These are phyloP conservation scores for Araneus ventricosus DNA, from an alignment of 1,140 invertebrate species.

Conservation along the genomic window DNA sequence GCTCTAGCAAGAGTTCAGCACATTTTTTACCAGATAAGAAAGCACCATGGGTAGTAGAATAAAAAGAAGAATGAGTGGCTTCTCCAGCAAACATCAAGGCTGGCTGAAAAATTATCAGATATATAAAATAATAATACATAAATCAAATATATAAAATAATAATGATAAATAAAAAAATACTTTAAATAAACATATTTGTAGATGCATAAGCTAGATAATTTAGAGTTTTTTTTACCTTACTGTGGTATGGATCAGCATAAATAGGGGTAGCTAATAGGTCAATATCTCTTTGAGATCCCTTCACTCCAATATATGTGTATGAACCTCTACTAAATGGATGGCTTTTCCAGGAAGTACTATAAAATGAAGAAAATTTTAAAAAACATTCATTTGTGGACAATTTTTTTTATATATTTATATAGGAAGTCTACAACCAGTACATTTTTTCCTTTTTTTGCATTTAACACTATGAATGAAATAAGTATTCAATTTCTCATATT, in stretches of 20 bases:
- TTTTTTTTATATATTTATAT: too few relatives aligned
- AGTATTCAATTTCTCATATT: too few relatives aligned
- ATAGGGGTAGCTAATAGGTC: slow-evolving; percentile 76
- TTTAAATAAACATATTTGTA: too few relatives aligned
- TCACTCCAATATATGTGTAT: slow-evolving; percentile 74
- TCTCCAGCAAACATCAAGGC: slow-evolving; percentile 92
- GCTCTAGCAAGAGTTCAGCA: slow-evolving; percentile 77
- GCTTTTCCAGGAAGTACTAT: slow-evolving; percentile 74
- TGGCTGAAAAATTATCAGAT: slow-evolving; percentile 78
- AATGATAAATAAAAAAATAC: too few relatives aligned
- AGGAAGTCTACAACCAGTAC: too few relatives aligned
- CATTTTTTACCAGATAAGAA: slow-evolving; percentile 81
- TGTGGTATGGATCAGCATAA: slow-evolving; percentile 75
- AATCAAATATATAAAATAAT: too few relatives aligned
- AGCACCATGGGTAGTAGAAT: slow-evolving; percentile 88
- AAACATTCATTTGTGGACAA: not conserved
- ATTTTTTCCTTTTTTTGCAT: too few relatives aligned
- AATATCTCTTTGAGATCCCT: slow-evolving; percentile 74
- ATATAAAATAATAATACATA: not conserved
- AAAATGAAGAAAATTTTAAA: not conserved
- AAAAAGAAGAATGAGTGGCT: slow-evolving; percentile 88
- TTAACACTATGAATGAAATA: too few relatives aligned
- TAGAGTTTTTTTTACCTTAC: slow-evolving; percentile 69
- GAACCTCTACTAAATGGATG: slow-evolving; percentile 76
- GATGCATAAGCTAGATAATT: too few relatives aligned